phyloP scores from a whole-genome alignment of 2,113 vertebrate genomes.

The Furnarius figulus region DNA sequence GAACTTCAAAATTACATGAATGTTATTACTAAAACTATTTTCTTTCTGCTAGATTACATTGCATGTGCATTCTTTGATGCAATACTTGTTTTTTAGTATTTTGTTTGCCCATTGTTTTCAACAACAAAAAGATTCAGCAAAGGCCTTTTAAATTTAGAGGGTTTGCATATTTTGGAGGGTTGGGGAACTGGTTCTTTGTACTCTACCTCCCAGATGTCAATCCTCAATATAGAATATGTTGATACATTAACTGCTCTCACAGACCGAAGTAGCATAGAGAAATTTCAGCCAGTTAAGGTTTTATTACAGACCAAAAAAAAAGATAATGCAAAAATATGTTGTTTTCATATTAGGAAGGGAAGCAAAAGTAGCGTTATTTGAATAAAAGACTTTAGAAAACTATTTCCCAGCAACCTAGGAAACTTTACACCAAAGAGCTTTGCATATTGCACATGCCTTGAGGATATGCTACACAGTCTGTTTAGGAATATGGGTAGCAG shows the following conservation, averaged over 20 bases:
- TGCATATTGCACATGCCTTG: not conserved
- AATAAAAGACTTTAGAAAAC: not conserved
- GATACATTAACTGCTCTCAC: not conserved
- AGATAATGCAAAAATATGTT: not conserved
- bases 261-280: not conserved
- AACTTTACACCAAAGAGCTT: not conserved
- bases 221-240: not conserved
- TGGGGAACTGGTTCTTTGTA: not conserved
- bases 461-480: not conserved
- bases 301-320: not conserved
- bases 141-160: not conserved
- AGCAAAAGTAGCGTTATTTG: not conserved
- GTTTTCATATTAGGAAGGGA: not conserved
- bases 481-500: not conserved
- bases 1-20: not conserved
- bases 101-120: not conserved
- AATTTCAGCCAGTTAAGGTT: not conserved
- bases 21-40: not conserved
- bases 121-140: not conserved
- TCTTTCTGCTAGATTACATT: not conserved
- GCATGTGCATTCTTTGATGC: not conserved
- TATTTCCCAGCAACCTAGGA: not conserved
- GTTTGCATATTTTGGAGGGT: not conserved
- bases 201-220: not conserved
- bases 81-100: not conserved